Conservation (phyloP, 2,888 invertebrate genomes). For the Pollenia griseotomentosa region DNA sequence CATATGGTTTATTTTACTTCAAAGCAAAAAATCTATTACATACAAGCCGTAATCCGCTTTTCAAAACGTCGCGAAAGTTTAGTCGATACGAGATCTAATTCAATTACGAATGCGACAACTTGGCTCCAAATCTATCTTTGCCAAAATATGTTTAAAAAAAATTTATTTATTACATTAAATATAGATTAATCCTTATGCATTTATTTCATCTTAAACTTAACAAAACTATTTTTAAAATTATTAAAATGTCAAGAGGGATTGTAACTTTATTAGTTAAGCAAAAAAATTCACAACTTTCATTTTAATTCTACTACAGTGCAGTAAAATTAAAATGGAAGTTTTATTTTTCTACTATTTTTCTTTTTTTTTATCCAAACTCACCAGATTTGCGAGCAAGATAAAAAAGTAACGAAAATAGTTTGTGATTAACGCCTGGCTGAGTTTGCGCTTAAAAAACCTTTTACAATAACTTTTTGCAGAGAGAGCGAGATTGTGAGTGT, state of each 20-base stretch:
- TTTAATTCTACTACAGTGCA: slow-evolving; percentile 16
- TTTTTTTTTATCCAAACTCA: not conserved
- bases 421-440: slow-evolving; percentile 62
- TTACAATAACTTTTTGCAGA: slow-evolving; percentile 5
- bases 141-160: too few species aligned
- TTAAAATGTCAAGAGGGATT: not conserved
- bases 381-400: not conserved
- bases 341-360: not conserved
- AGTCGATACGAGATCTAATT: too few species aligned
- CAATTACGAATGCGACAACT: too few species aligned
- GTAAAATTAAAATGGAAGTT: not conserved
- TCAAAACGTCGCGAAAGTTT: too few species aligned
- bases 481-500: not conserved
- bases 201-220: too few species aligned
- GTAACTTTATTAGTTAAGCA: slow-evolving; percentile 30
- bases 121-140: too few species aligned
- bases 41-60: too few species aligned
- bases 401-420: slow-evolving; percentile 3
- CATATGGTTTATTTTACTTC: too few species aligned
- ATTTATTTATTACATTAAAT: too few species aligned
- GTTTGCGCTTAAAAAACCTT: slow-evolving; percentile 60
- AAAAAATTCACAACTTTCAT: slow-evolving; percentile 27
- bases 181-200: too few species aligned
- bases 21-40: too few species aligned
- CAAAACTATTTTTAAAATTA: not conserved